Percentiles rank a stretch among this genome's conserved stretches.
These are phyloP conservation scores for Stomatorhinus walkeri DNA, from an alignment of 2,797 vertebrate genomes.

Conservation along the genomic window DNA sequence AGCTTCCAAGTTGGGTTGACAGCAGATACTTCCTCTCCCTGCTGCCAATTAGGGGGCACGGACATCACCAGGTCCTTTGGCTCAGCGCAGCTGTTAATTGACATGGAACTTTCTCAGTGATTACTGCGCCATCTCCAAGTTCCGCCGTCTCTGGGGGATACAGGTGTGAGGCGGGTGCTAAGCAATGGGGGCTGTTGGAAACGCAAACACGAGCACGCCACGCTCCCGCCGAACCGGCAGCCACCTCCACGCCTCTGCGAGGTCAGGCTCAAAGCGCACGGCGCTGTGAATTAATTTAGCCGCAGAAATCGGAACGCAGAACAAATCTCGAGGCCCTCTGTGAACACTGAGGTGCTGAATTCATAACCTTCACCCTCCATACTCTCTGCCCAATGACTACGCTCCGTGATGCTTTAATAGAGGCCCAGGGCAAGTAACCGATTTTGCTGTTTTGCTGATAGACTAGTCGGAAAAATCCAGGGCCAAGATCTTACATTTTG, in stretches of 20 bases:
- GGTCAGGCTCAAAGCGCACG: neutral
- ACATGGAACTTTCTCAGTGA: conserved; percentile 25
- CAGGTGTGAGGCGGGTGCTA: conserved; percentile 8
- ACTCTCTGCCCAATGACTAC: neutral
- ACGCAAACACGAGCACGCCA: neutral
- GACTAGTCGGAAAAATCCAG: neutral
- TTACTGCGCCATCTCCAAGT: conserved; percentile 10
- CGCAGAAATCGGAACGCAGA: neutral
- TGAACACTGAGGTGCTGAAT: neutral
- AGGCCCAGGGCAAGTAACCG: neutral
- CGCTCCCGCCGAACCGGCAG: neutral
- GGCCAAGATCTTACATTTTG: neutral
- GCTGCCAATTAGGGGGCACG: conserved; percentile 21
- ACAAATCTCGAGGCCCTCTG: neutral
- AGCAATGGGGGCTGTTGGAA: neutral
- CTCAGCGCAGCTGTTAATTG: conserved; percentile 22
- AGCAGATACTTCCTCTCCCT: conserved; percentile 2
- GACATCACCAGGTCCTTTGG: conserved; percentile 19
- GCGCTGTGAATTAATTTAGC: neutral
- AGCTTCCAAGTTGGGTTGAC: conserved; percentile 13
- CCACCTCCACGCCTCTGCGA: neutral
- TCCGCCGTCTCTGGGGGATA: neutral
- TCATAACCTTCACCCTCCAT: neutral
- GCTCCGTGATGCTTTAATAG: neutral
- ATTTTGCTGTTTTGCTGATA: neutral